Conservation (phyloP, 2,113 vertebrate species). For the Paralichthys olivaceus region DNA sequence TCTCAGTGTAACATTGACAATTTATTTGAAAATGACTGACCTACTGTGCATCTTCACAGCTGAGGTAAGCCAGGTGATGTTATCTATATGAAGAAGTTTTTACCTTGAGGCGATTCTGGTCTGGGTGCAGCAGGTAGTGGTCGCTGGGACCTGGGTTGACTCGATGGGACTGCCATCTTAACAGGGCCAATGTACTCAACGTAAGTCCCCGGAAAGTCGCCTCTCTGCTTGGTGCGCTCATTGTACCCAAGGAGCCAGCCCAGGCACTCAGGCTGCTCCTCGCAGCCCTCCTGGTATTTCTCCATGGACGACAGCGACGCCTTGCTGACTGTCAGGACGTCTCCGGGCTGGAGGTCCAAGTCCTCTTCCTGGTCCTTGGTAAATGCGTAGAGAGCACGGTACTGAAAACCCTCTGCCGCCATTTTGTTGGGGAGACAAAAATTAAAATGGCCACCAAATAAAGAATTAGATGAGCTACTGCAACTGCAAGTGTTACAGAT, state of each 20-base stretch:
- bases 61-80: background rate
- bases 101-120: constrained; percentile 83
- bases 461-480: constrained; percentile 49
- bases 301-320: constrained; percentile 88
- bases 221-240: constrained; percentile 92
- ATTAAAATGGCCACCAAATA: constrained; percentile 64
- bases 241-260: constrained; percentile 95
- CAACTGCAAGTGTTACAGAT: constrained; percentile 21
- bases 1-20: background rate
- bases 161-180: constrained; percentile 84
- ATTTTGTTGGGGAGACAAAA: constrained; percentile 71
- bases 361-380: constrained; percentile 92
- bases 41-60: background rate
- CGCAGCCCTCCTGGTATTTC: constrained; percentile 86
- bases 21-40: background rate
- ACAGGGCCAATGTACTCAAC: constrained; percentile 91
- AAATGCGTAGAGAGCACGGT: constrained; percentile 89
- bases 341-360: constrained; percentile 90
- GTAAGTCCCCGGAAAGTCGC: constrained; percentile 93
- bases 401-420: constrained; percentile 90
- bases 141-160: constrained; percentile 87
- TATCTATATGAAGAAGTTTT: constrained; percentile 48
- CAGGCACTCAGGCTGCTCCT: constrained; percentile 85
- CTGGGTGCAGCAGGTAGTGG: constrained; percentile 88
- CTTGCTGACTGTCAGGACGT: constrained; percentile 90